Evolutionary conservation across 2,888 invertebrate genomes (phyloP), one percentile per base, ranked within the genome.

Genomic region (Drepana falcataria): DNA sequence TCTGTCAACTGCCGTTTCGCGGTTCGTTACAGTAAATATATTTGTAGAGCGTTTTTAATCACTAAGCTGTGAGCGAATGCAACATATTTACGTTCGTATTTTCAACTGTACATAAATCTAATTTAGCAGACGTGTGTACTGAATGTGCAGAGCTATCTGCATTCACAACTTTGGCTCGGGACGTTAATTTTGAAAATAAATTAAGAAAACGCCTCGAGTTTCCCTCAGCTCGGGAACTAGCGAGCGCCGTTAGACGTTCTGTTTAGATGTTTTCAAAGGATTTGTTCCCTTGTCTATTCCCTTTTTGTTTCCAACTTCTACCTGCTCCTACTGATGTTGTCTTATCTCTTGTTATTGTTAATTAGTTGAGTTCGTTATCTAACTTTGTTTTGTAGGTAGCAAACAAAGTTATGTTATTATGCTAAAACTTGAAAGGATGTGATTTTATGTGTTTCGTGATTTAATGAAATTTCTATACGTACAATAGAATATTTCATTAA

Each of bases 181-280:
- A 75, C 75, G 79, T 79, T 79, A 78, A 85, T 83, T 84, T 81
- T 61, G 74, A 83, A 83, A 82, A 84, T 81, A 85, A 85, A 84
- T 85, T 83, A 79, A 81, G 78, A 81, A 77, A 71, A 73, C 68
- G 83, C 87, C 83, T 61, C 68, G 61, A 73, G 85, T 81, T 68
- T 66, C 68, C 66, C 54, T 57, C 65, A 80, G 77, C 79, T 80
- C 59, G 56, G 65, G 79, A 80, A 76, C 80, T 68, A 77, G 73
- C 65, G 68, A 65, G 74, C 71, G 68, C 67, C 75, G 77, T 74
- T 77, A 75, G 69, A 70, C 69, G 69, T 71, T 75, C 59, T 75
- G 73, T 81, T 84, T 83, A 81, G 83, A 76, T 73, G 77, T 77
- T 85, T 81, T 80, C 85, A 86, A 87, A 86, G 85, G 83, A 79